Evolutionary conservation across 2,888 invertebrate genomes (phyloP), one percentile per base, ranked within the genome.

Genomic region (Nephrotoma flavescens): DNA sequence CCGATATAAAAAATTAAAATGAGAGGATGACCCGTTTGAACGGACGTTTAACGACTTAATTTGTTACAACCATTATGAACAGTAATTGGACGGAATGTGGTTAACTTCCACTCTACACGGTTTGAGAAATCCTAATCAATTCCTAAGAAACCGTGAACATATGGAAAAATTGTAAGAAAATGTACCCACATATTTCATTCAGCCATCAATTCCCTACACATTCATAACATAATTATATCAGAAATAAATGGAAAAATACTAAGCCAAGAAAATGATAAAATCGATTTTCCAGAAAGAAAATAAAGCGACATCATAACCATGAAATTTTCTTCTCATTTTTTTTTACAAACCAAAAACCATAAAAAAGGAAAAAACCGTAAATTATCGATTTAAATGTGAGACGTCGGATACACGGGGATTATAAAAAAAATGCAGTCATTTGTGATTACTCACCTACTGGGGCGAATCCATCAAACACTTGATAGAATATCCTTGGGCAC

Each of bases 381-480:
- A 57, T 57, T 57, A 57, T 57, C 52, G 52, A 57, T 57, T 57
- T 6, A 47, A 31, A 57, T 7, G 19, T 4, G 52, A 57, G 52
- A 57, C 52, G 15, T 31, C 31, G 31, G 3, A 31, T 31, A 15
- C 15, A 15, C 15, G 31, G 19, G 19, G 19, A 31, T 31, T 71
- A 11, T 71, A 31, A 19, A 19, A 19, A 19, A 0, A 19, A 9
- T 9, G 12, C 47, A 47, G 11, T 83, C 2, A 42, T n/a, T n/a
- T n/a, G n/a, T n/a, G n/a, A n/a, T 19, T 42, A 83, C 19, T 52
- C 87, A 86, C 90, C 91, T n/a, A 90, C 88, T n/a, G 92, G 92
- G 42, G 90, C 90, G 15, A 90, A 91, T 47, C 90, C 90, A 52
- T 91, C 90, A 86, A 92, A 92, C 0, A 92, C 90, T 87, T 90